Base-by-base conservation (phyloP, 2,888 invertebrate species). In the Girardia tigrina region DNA sequence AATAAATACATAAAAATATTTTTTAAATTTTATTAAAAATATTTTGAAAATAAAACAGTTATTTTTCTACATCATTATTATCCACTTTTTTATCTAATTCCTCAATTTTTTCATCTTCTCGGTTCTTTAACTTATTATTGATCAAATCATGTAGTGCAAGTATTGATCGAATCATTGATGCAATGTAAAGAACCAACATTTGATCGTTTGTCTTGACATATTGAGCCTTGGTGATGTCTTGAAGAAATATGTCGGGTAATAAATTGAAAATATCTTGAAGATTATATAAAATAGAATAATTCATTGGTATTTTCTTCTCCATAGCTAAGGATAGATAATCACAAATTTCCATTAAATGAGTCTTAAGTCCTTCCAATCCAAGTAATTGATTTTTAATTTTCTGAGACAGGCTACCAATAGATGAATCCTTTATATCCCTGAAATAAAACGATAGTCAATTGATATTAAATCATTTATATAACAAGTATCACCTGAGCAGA, bases 141-240 rank as follows among this genome's bases (percentile, higher is more conserved):
- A 99, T 99, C 79, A 99, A 89, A 87, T 98, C 98, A 85, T 99
- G 97, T 75, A 99, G 86, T 0, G 98, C 97, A 79, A 99, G 91
- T 79, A 98, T 93, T 0, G 94, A 94, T 77, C 97, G 88, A 16
- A 95, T 94, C 81, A 99, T 88, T 0, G 98, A 92, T 20, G 97
- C 95, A 79, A 98, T 87, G 83, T 99, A 99, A 16, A 99, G 94
- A 29, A 94, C 95, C 81, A 98, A 87, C 88, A 97, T 92, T 84
- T 99, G 98, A 86, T 99, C 98, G 84, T 99, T 99, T 2, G 97
- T 97, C 86, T 97, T 95, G 29, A 97, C 90, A 82, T 94, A 94
- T 81, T 97, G 88, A 8, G 95, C 91, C 81, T 93, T 92, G 78
- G 93, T 91, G 83, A 98, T 97, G 77, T 90, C 90, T 77, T 91